Evolutionary conservation across 2,888 invertebrate genomes (phyloP), one percentile per base, ranked within the genome.

Genomic region (Brachylomia viminalis): DNA sequence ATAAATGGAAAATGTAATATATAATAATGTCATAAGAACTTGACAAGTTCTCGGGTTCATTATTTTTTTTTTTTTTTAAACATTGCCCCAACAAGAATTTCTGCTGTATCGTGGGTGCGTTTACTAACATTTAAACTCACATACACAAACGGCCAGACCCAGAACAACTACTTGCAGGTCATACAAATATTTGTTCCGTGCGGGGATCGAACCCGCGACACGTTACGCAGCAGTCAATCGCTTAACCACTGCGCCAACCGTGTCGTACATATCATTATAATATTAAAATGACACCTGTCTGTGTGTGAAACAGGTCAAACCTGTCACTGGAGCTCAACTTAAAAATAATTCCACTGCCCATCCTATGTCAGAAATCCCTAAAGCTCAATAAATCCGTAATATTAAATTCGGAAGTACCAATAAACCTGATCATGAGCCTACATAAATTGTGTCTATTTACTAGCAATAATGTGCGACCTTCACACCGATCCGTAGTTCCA

Each of bases 391-490:
- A 67, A 61, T 47, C 62, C 42, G 7, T 69, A 52, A 64, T 65
- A 81, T 79, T 61, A 69, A 73, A 45, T 69, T 61, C 23, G 33
- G 65, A 83, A 81, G 84, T 66, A 73, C 65, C 69, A 56, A 83
- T 84, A 81, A 83, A 67, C 62, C 27, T 58, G 56, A 61, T 54
- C 69, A 79, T 58, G 62, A 30, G 58, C 70, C 45, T 58, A 75
- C 75, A 80, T 84, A 81, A 83, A 86, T 75, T 45, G 71, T 62
- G 67, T 81, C 23, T 56, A 71, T 85, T 85, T 77, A 82, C 73
- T 73, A 58, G 71, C 64, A 78, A 82, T 82, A 77, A 74, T 30
- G 42, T 20, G 54, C 17, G 62, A 38, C 71, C 77, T 69, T 54
- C 64, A 27, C 61, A 11, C 30, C 42, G 11, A 58, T 47, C 65